Conservation (phyloP, 2,113 vertebrate species). For the Lanius ludovicianus region DNA sequence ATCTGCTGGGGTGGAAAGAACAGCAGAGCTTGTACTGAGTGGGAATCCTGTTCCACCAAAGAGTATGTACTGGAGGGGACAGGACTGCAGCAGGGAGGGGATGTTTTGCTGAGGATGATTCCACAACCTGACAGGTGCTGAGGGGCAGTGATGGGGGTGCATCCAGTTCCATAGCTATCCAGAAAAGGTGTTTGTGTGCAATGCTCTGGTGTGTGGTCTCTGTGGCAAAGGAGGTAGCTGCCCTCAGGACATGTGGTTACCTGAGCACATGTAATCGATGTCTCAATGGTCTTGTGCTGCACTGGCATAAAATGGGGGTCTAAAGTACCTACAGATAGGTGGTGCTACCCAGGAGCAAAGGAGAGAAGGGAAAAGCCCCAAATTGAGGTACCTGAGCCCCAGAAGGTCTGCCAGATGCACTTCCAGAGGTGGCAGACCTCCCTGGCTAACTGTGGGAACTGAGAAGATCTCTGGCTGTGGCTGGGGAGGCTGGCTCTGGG, state of each 20-base stretch:
- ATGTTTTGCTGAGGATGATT: background rate
- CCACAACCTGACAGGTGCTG: background rate
- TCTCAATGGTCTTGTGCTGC: background rate
- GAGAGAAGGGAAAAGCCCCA: background rate
- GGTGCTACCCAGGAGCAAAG: background rate
- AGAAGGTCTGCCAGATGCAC: background rate
- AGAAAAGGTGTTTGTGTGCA: background rate
- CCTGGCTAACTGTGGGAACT: background rate
- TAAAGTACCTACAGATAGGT: background rate
- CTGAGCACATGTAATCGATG: fast-evolving
- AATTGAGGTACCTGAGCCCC: background rate
- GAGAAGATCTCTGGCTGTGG: background rate
- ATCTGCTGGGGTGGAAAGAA: background rate
- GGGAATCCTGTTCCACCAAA: background rate
- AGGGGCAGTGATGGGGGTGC: too few species aligned
- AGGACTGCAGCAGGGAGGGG: background rate
- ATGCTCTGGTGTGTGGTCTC: background rate
- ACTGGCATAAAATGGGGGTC: background rate
- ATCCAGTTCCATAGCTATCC: background rate
- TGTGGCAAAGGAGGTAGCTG: background rate
- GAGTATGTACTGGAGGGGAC: background rate
- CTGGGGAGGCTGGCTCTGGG: background rate
- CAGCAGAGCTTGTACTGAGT: background rate
- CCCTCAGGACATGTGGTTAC: background rate
- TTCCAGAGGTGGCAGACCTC: background rate